A percentile compares a stretch with the other conserved stretches of the same genome.
Evolutionary conservation across 2,888 invertebrate genomes (phyloP).

Genomic region (Idaea aversata): DNA sequence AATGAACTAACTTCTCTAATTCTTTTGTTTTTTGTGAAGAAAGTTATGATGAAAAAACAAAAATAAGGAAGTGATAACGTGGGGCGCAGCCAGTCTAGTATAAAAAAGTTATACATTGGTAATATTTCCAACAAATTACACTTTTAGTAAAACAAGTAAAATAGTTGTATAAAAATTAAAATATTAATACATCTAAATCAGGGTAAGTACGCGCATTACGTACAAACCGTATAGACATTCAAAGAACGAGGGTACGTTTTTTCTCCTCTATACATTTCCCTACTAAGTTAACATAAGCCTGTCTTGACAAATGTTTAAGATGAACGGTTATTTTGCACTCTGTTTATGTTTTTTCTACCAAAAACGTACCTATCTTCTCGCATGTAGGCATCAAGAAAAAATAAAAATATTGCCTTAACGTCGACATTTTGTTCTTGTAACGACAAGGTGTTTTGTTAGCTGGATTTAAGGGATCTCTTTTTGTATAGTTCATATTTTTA

Average conservation of each 20-base stretch:
- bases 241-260: slow-evolving; percentile 52
- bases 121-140: background rate
- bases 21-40: no score
- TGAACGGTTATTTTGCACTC: slow-evolving; percentile 75
- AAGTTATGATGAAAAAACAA: no score
- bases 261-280: slow-evolving; percentile 60
- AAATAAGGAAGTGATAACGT: no score
- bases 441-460: slow-evolving; percentile 45
- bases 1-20: no score
- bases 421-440: slow-evolving; percentile 40
- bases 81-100: no score
- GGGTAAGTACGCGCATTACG: background rate
- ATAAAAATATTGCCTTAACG: slow-evolving; percentile 46
- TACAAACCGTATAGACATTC: slow-evolving; percentile 35
- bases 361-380: slow-evolving; percentile 43
- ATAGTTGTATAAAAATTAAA: slow-evolving; percentile 24
- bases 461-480: slow-evolving; percentile 20
- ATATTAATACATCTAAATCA: slow-evolving; percentile 12
- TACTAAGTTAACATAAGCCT: slow-evolving; percentile 74
- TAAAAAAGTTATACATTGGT: background rate
- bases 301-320: slow-evolving; percentile 77
- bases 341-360: slow-evolving; percentile 66
- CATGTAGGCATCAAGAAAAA: slow-evolving; percentile 47
- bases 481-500: background rate
- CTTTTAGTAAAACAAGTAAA: background rate